Percentiles rank a stretch among this genome's conserved stretches.
phyloP scores from a whole-genome alignment of 2,113 vertebrate species.

The Bettongia penicillata region DNA sequence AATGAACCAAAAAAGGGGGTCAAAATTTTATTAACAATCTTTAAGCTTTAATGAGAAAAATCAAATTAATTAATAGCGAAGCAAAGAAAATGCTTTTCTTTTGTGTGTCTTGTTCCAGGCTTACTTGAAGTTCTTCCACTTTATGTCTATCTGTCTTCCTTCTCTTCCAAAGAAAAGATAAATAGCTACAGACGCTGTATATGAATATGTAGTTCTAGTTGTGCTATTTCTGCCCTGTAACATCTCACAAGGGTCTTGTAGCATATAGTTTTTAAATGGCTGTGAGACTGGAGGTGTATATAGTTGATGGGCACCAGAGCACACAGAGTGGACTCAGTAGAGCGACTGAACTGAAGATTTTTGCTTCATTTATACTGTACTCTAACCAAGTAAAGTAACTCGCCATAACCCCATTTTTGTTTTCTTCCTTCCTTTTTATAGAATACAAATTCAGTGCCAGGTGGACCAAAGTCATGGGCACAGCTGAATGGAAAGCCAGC shows the following conservation, averaged over 20 bases:
- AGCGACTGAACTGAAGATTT: no score
- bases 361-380: not conserved
- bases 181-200: not conserved
- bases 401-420: not conserved
- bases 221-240: not conserved
- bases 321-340: not conserved
- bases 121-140: not conserved
- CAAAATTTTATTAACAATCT: not conserved
- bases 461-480: conserved; percentile 99
- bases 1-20: not conserved
- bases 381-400: rapidly evolving
- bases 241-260: not conserved
- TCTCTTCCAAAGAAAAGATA: not conserved
- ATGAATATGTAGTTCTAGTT: not conserved
- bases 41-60: not conserved
- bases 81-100: not conserved
- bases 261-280: not conserved
- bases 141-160: not conserved
- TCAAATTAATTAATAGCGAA: not conserved
- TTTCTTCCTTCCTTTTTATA: conserved; percentile 75
- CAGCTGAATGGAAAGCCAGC: conserved; percentile 99
- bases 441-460: conserved; percentile 95
- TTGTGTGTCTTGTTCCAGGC: not conserved
- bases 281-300: not conserved
- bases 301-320: not conserved